Percentiles rank a stretch among this genome's conserved stretches.
Conservation (phyloP, 2,888 invertebrate species). For the Pharmacophagus antenor region DNA sequence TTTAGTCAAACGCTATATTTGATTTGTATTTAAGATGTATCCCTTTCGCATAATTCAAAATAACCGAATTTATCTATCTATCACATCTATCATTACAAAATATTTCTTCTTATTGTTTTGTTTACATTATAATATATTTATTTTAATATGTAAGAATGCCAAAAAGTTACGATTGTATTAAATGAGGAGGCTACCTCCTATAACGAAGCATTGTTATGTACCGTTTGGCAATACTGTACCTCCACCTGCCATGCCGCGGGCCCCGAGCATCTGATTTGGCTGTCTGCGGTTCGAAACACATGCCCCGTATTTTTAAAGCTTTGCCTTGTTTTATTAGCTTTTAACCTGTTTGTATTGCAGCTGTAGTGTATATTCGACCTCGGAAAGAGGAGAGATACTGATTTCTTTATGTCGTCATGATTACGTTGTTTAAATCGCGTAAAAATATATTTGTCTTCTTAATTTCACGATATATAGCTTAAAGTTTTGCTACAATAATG, state of each 20-base stretch:
- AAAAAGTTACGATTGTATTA: slow-evolving; percentile 17
- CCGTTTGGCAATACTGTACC: slow-evolving; percentile 27
- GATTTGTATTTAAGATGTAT: too few relatives aligned
- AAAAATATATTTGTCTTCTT: too few relatives aligned
- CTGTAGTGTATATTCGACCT: slow-evolving; percentile 20
- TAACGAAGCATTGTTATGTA: slow-evolving; percentile 30
- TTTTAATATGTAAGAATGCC: neutral
- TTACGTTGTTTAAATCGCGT: neutral
- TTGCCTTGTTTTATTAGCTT: slow-evolving; percentile 20
- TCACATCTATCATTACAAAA: too few relatives aligned
- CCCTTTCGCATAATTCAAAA: too few relatives aligned
- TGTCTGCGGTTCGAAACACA: slow-evolving; percentile 27
- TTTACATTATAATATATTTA: too few relatives aligned
- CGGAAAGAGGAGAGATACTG: slow-evolving; percentile 11
- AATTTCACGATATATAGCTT: too few relatives aligned
- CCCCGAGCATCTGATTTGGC: slow-evolving; percentile 26
- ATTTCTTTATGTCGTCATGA: neutral
- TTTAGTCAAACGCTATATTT: too few relatives aligned
- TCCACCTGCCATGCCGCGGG: slow-evolving; percentile 25
- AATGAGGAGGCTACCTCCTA: slow-evolving; percentile 22
- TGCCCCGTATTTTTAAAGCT: slow-evolving; percentile 24
- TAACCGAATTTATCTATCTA: too few relatives aligned
- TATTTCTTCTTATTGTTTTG: too few relatives aligned
- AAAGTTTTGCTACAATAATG: too few relatives aligned
- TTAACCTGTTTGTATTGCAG: slow-evolving; percentile 27